Conservation (phyloP, 1,140 invertebrate species). For the Bombus polaris region DNA sequence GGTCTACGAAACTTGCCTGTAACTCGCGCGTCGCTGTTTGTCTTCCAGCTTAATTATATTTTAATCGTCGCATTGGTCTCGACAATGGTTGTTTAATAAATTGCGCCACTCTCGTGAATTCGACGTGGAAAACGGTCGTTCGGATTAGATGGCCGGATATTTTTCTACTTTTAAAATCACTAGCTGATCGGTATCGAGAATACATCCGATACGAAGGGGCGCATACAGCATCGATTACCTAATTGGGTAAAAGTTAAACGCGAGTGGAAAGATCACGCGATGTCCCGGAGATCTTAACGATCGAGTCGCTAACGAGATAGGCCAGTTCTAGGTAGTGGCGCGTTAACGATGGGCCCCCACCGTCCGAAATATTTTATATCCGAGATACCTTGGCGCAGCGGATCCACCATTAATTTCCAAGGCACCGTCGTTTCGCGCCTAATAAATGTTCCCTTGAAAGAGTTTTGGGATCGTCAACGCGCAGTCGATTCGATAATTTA, state of each 20-base stretch:
- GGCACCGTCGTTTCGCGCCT: slow-evolving; percentile 66
- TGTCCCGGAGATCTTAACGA: slow-evolving; percentile 70
- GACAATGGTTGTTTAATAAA: not conserved
- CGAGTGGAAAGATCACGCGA: slow-evolving; percentile 57
- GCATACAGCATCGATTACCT: slow-evolving; percentile 66
- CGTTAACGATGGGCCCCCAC: slow-evolving; percentile 63
- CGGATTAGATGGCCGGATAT: too few species aligned
- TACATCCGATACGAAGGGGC: slow-evolving; percentile 25
- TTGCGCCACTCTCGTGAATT: not conserved
- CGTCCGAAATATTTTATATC: slow-evolving; percentile 71
- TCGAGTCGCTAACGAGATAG: slow-evolving; percentile 71
- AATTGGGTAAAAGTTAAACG: slow-evolving; percentile 71
- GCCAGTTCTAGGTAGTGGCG: slow-evolving; percentile 70
- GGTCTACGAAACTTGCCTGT: not conserved
- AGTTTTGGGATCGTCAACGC: slow-evolving; percentile 50
- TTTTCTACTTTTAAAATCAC: slow-evolving; percentile 22
- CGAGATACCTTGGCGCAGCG: slow-evolving; percentile 41
- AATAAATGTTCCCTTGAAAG: slow-evolving; percentile 65
- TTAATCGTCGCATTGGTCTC: not conserved
- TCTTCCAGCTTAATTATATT: not conserved
- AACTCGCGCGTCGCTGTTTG: not conserved
- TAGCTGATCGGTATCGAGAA: slow-evolving; percentile 55
- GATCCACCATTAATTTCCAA: slow-evolving; percentile 69
- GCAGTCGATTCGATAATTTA: slow-evolving; percentile 74
- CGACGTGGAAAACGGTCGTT: not conserved